phyloP scores from a whole-genome alignment of 2,797 vertebrate species.

The Gallirallus australis region DNA sequence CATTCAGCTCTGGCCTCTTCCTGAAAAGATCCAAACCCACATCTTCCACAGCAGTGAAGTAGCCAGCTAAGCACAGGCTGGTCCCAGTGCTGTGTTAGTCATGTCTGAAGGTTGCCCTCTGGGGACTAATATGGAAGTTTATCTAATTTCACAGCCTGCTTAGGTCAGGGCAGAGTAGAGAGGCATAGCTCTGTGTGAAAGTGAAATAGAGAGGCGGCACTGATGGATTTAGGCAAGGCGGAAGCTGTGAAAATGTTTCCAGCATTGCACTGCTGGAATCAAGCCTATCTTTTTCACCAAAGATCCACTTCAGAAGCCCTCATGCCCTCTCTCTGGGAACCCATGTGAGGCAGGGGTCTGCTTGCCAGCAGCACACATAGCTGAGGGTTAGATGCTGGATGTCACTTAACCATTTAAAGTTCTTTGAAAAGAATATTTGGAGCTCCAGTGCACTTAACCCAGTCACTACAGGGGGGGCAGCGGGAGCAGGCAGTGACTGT shows the following conservation, averaged over 20 bases:
- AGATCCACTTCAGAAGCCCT: background rate
- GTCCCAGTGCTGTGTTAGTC: background rate
- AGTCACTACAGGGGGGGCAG: background rate
- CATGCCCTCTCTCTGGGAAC: background rate
- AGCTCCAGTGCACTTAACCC: background rate
- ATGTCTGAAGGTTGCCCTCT: background rate
- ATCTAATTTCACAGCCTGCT: background rate
- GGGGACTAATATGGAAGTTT: background rate
- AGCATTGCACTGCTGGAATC: background rate
- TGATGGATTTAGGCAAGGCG: background rate
- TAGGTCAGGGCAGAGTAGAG: background rate
- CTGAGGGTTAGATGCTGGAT: background rate
- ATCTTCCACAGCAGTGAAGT: background rate
- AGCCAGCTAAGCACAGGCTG: background rate
- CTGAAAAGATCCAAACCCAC: background rate
- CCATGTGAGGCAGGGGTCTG: fast-evolving
- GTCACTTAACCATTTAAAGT: background rate
- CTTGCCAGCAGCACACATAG: background rate
- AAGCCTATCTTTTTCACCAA: background rate
- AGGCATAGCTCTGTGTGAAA: background rate
- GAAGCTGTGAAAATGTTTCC: slow-evolving; percentile 5
- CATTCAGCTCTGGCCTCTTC: background rate
- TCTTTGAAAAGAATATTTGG: background rate
- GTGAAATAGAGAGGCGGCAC: background rate
- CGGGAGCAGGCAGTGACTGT: background rate